A percentile compares a stretch with the other conserved stretches of the same genome.
Conservation (phyloP, 1,140 invertebrate species). For the Calliopsis andreniformis region DNA sequence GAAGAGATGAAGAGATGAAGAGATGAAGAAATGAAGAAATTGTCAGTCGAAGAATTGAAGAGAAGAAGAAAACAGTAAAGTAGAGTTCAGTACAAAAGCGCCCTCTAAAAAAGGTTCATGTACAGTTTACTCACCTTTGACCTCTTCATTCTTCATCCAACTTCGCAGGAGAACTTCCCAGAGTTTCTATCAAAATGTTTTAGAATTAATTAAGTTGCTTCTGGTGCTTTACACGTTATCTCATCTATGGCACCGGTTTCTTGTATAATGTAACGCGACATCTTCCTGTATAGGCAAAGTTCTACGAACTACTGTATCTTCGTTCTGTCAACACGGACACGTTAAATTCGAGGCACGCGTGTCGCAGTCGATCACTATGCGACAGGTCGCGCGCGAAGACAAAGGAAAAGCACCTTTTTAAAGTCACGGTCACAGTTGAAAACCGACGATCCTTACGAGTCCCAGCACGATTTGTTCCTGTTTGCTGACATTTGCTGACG, state of each 20-base stretch:
- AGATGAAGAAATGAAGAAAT: too few species aligned
- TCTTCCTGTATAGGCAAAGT: background rate
- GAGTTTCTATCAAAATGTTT: background rate
- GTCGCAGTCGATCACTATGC: slow-evolving; percentile 29
- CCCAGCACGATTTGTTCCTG: slow-evolving; percentile 21
- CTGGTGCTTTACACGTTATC: background rate
- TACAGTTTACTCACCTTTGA: too few species aligned
- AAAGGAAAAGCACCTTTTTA: slow-evolving; percentile 44
- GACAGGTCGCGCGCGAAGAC: slow-evolving; percentile 22
- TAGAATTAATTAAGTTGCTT: background rate
- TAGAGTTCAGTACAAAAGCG: too few species aligned
- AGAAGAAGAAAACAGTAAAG: too few species aligned
- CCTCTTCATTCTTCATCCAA: background rate
- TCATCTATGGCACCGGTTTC: background rate
- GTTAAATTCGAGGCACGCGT: slow-evolving; percentile 40
- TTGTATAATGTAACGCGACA: background rate
- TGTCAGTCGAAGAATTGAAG: too few species aligned
- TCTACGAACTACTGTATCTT: slow-evolving; percentile 13
- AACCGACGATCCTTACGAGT: slow-evolving; percentile 25
- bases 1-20: too few species aligned
- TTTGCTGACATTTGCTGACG: slow-evolving; percentile 7
- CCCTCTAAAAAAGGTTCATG: too few species aligned
- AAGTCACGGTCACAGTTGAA: slow-evolving; percentile 15
- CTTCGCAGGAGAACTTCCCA: background rate
- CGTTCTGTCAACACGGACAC: background rate